Base-by-base conservation (phyloP, 2,888 invertebrate genomes). In the Drosophila austrosaltans region DNA sequence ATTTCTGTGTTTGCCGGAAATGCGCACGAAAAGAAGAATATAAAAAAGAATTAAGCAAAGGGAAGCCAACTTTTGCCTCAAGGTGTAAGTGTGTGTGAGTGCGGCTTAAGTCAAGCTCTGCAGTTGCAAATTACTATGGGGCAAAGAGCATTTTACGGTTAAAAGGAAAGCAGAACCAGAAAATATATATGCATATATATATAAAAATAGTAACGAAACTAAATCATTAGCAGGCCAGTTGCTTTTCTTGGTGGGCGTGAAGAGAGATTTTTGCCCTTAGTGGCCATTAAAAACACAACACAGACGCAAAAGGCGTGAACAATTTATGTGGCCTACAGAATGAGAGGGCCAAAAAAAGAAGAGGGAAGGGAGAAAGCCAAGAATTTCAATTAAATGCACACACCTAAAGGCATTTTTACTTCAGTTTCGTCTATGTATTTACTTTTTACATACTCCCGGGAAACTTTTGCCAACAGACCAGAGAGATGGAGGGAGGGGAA, bases 221-320 rank as follows among this genome's bases (percentile, higher is more conserved):
- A 85, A 85, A 83, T 85, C 83, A 83, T 85, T 81, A 85, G 82
- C 82, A 76, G 81, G 72, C 77, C 61, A 61, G 59, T n/a, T 40
- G 42, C 64, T 30, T 56, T 56, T 54, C 63, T 69, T 64, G 58
- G 63, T 63, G 70, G 76, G 69, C 66, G 69, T 66, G 57, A 77
- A 69, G 66, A 64, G 63, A 66, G 66, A 69, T 76, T 59, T 63
- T 70, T 63, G 16, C 66, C 81, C 73, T 22, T 78, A 85, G 81
- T 82, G 83, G 85, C 74, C 82, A 82, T 83, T 82, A 82, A 67
- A 56, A 25, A 58, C 58, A 53, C 53, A 58, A 58, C 66, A 36
- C 65, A 64, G 53, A 42, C 42, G 32, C 63, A 32, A 36, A 32
- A 56, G 65, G 66, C 66, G 60, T 68, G 62, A 44, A 54, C 64